Evolutionary conservation across 2,797 vertebrate species (phyloP), one percentile per base, ranked within the genome.

Genomic region (Echeneis naucrates): DNA sequence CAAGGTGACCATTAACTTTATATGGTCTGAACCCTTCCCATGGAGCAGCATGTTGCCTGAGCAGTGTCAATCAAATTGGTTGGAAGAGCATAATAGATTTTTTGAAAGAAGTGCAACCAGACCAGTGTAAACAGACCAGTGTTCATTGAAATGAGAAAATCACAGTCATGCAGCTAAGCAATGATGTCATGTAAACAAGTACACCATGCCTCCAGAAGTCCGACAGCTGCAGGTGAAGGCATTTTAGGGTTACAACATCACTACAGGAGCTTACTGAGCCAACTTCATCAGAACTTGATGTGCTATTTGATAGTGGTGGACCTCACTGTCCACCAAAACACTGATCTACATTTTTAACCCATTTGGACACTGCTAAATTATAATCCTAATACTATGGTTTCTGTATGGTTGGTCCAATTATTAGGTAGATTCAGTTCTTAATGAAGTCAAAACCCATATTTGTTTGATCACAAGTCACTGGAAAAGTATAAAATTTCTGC

Each of bases 181-280:
- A 45, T 38, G 44, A 71, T 42, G 24, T 56, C 44, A 72, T 66
- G 71, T 84, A 73, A 87, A 69, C 72, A 75, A 45, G 55, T 66
- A 68, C 62, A 63, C 19, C 64, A 32, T 35, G 47, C 35, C 33
- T 56, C 37, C 19, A 69, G 16, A 33, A 65, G 79, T 76, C 13
- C 64, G 72, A 37, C 38, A 45, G 63, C 33, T 50, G 47, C 61
- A 42, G 14, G 77, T 60, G 67, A 77, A 83, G 82, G 77, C 72
- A 60, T 78, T 59, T 58, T 38, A 64, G 54, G 75, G 52, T n/a
- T 56, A 48, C 57, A 23, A 54, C 44, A 77, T 33, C 14, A 26
- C 19, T 64, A 42, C 51, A 57, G 47, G 61, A 56, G 33, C 54
- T 17, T 37, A 26, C 24, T 50, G 12, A 45, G 13, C 10, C 26